A percentile compares a stretch with the other conserved stretches of the same genome.
Evolutionary conservation across 1,140 invertebrate species (phyloP).

Genomic region (Asobara japonica): DNA sequence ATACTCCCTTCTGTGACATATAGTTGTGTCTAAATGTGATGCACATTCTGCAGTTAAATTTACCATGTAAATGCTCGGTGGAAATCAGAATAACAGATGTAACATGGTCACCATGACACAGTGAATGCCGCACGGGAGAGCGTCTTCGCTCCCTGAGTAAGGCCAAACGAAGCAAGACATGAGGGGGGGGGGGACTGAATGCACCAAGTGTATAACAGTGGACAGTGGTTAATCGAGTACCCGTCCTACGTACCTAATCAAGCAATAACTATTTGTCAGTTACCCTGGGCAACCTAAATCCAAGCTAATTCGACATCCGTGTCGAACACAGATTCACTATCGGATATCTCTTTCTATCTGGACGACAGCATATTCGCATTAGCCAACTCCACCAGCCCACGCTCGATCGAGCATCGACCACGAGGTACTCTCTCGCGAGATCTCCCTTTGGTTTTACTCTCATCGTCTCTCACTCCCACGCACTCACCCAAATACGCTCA

Average conservation of each 20-base stretch:
- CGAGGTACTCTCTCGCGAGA: slow-evolving; percentile 45
- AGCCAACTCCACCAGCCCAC: slow-evolving; percentile 65
- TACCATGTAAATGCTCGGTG: slow-evolving; percentile 5
- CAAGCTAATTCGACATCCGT: slow-evolving; percentile 69
- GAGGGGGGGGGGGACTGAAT: background rate
- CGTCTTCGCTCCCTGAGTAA: slow-evolving; percentile 4
- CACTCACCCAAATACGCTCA: background rate
- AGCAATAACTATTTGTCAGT: slow-evolving; percentile 69
- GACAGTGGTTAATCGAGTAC: slow-evolving; percentile 49
- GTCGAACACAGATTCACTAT: slow-evolving; percentile 68
- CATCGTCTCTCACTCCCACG: slow-evolving; percentile 24
- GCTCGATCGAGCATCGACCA: slow-evolving; percentile 64
- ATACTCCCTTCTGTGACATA: background rate
- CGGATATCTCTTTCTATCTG: slow-evolving; percentile 68
- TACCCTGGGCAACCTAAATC: slow-evolving; percentile 66
- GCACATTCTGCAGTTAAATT: background rate
- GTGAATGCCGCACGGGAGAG: background rate
- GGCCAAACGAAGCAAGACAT: slow-evolving; percentile 20
- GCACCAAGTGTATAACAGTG: background rate
- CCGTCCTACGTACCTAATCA: slow-evolving; percentile 64
- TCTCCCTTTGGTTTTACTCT: slow-evolving; percentile 44
- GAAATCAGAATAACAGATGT: slow-evolving; percentile 17
- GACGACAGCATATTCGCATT: slow-evolving; percentile 69
- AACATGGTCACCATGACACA: slow-evolving; percentile 6
- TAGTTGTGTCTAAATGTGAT: background rate